Evolutionary conservation across 1,140 invertebrate genomes (phyloP).

Genomic region (Rhopalosiphum padi): DNA sequence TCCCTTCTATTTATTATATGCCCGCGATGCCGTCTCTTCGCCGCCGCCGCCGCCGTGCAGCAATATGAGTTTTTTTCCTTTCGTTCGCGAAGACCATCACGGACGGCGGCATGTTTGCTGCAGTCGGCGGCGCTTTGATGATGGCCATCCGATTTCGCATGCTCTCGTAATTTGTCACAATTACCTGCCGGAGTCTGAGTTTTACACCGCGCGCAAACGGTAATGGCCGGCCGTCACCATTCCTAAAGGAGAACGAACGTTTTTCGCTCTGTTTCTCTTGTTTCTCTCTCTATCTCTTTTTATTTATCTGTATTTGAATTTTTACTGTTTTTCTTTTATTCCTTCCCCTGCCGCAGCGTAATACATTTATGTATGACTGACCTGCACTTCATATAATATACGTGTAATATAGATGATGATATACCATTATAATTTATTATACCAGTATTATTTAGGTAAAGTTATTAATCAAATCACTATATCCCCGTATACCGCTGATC

Average conservation of each 20-base stretch:
- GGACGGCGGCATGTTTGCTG: conserved; percentile 25
- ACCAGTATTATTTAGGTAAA: neutral
- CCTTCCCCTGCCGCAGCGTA: neutral
- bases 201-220: neutral
- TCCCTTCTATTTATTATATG: neutral
- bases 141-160: conserved; percentile 49
- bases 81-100: neutral
- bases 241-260: neutral
- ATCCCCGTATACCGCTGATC: neutral
- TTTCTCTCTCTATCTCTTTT: neutral
- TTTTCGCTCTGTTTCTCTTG: neutral
- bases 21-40: neutral
- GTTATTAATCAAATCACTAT: neutral
- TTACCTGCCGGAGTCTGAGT: neutral
- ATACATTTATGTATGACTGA: neutral
- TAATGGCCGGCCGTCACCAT: conserved; percentile 14
- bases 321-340: neutral
- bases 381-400: neutral
- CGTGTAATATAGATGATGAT: no score
- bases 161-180: conserved; percentile 56
- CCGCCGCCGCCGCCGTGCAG: neutral
- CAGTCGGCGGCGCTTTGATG: conserved; percentile 48
- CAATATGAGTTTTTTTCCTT: neutral
- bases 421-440: neutral
- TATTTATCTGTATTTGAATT: neutral